Evolutionary conservation across 2,888 invertebrate genomes (phyloP).

Genomic region (Chironomus riparius): DNA sequence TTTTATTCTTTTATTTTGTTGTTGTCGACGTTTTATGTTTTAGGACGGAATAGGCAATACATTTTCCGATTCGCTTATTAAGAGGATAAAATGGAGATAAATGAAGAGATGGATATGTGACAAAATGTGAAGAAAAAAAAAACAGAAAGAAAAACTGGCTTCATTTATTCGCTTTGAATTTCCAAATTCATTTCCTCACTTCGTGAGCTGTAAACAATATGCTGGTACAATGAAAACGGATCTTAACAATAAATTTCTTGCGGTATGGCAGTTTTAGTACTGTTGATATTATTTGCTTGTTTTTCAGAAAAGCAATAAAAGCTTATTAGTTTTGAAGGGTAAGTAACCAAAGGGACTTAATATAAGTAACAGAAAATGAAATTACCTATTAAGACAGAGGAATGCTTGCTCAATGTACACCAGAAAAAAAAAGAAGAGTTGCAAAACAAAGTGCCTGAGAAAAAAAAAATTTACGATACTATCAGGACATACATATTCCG

Average conservation of each 20-base stretch:
- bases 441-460: too few relatives aligned
- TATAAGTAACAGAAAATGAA: too few relatives aligned
- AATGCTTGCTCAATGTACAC: too few relatives aligned
- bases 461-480: too few relatives aligned
- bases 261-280: not conserved
- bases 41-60: too few relatives aligned
- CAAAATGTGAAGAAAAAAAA: not conserved
- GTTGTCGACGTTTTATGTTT: too few relatives aligned
- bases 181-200: not conserved
- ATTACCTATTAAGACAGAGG: too few relatives aligned
- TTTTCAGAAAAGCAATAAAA: not conserved
- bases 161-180: not conserved
- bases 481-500: too few relatives aligned
- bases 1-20: not conserved
- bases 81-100: not conserved
- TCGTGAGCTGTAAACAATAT: not conserved
- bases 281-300: not conserved
- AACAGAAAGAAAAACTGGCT: not conserved
- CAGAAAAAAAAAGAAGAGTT: too few relatives aligned
- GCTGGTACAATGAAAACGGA: not conserved
- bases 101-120: not conserved
- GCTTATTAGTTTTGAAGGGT: not conserved
- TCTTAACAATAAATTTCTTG: not conserved
- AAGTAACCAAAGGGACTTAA: not conserved
- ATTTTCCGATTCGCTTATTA: too few relatives aligned